Evolutionary conservation across 2,797 vertebrate species (phyloP).

Genomic region (Eulemur mongoz): DNA sequence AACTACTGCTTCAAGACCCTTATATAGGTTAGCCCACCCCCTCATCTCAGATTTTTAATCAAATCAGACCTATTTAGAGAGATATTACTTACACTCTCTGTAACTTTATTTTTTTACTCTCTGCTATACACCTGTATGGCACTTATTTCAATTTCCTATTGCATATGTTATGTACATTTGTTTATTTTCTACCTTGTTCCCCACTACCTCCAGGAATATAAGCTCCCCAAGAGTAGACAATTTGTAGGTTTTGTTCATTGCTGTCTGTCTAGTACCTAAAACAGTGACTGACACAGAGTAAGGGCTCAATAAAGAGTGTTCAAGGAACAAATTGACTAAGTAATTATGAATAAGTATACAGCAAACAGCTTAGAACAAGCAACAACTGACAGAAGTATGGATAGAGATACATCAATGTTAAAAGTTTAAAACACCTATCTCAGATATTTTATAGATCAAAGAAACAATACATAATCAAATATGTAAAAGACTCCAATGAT

Average conservation of each 20-base stretch:
- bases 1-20: neutral
- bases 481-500: neutral
- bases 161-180: neutral
- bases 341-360: neutral
- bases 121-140: neutral
- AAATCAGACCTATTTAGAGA: neutral
- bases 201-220: neutral
- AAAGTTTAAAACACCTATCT: neutral
- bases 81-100: neutral
- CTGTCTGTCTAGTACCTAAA: neutral
- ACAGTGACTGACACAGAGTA: neutral
- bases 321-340: neutral
- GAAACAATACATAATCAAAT: neutral
- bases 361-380: neutral
- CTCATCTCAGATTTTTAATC: neutral
- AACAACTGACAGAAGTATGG: neutral
- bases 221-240: neutral
- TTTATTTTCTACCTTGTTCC: neutral
- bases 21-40: accelerated
- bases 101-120: neutral
- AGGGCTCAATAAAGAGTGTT: neutral
- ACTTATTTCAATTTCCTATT: neutral
- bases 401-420: neutral
- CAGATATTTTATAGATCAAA: neutral
- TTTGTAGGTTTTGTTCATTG: neutral